Conservation (phyloP, 2,113 vertebrate genomes). For the Daubentonia madagascariensis region DNA sequence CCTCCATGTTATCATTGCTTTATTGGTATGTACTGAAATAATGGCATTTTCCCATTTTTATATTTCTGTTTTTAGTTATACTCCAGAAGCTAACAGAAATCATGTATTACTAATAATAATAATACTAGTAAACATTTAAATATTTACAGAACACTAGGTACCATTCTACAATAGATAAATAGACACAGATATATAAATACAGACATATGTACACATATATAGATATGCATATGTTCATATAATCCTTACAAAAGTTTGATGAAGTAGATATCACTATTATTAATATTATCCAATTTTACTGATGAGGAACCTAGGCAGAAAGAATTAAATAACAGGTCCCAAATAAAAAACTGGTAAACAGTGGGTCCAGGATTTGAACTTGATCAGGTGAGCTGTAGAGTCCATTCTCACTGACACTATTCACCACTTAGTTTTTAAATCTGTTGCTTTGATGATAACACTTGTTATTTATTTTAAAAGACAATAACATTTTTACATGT, state of each 20-base stretch:
- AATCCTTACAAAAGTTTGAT: background rate
- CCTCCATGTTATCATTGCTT: background rate
- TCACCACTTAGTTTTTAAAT: background rate
- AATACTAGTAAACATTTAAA: background rate
- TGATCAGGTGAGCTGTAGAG: background rate
- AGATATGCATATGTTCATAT: background rate
- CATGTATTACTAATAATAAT: background rate
- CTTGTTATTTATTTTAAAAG: slow-evolving; percentile 10
- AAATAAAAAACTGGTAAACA: background rate
- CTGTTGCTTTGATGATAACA: background rate
- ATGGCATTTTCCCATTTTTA: background rate
- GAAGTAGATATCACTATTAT: background rate
- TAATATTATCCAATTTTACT: background rate
- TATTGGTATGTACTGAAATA: background rate
- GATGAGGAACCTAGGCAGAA: background rate
- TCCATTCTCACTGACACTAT: background rate
- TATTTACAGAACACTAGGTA: background rate
- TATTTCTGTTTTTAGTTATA: background rate
- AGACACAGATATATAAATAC: background rate
- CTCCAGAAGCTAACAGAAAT: background rate
- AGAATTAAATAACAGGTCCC: background rate
- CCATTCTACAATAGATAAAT: background rate
- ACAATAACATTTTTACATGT: background rate
- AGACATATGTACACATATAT: background rate
- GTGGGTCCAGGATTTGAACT: background rate